These are phyloP conservation scores for Nysson spinosus DNA, from an alignment of 2,888 invertebrate species.

Conservation along the genomic window DNA sequence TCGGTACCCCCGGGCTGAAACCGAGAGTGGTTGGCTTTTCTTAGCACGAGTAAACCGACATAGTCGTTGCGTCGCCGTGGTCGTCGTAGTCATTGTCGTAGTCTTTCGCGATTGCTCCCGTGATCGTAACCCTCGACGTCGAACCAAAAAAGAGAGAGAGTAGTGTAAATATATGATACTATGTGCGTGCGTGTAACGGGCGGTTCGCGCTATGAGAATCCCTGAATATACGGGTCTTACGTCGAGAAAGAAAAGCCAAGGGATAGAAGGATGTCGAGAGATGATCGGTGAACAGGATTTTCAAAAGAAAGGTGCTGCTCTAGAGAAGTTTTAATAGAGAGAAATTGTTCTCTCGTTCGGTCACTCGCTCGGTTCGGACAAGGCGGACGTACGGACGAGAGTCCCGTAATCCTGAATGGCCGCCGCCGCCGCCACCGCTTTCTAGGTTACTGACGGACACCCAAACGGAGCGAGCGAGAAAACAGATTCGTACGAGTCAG, in stretches of 20 bases:
- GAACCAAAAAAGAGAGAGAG: background rate
- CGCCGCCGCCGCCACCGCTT: slow-evolving; percentile 68
- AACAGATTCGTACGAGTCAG: slow-evolving; percentile 1
- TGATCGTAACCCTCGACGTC: background rate
- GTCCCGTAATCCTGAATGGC: slow-evolving; percentile 72
- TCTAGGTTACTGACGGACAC: slow-evolving; percentile 74
- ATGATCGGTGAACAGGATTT: slow-evolving; percentile 16
- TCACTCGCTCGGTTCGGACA: slow-evolving; percentile 33
- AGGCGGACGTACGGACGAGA: slow-evolving; percentile 59
- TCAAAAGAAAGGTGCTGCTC: too few species aligned
- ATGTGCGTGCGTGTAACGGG: slow-evolving; percentile 7
- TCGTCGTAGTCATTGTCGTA: too few species aligned
- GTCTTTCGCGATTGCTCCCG: too few species aligned
- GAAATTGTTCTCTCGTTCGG: slow-evolving; percentile 18
- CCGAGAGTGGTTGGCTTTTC: background rate
- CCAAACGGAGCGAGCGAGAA: slow-evolving; percentile 48
- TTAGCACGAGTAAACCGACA: background rate
- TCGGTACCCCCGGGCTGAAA: background rate
- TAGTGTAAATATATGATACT: too few species aligned
- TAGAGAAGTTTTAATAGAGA: background rate
- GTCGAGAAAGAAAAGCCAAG: background rate
- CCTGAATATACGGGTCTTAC: slow-evolving; percentile 7
- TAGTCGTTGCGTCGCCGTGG: background rate
- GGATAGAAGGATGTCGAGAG: background rate
- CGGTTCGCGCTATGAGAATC: slow-evolving; percentile 31